Base-by-base conservation (phyloP, 1,140 invertebrate species). In the Drosophila kurseongensis region DNA sequence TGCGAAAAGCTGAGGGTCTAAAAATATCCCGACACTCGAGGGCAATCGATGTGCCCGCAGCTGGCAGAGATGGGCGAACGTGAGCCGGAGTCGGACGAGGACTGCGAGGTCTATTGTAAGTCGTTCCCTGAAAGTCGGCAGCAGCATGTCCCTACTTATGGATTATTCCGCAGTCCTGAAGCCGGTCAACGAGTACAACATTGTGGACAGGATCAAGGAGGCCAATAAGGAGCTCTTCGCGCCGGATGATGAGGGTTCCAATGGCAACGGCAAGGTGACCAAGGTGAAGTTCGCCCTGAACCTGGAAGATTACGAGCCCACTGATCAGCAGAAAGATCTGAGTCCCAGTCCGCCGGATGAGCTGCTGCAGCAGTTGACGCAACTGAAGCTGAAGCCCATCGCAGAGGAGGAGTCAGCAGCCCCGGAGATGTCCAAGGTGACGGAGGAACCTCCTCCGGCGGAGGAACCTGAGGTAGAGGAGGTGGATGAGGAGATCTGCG, bases 61-160 rank as follows among this genome's bases (percentile, higher is more conserved):
- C 57, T 52, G 65, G 41, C 86, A 85, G 76, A 91, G 59, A 93
- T 94, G 73, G 95, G 98, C 78, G 97, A 98, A 91, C 98, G 98
- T 91, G 97, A 98, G 90, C 93, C 97, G 40, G 97, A 98, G 92
- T 97, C 97, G 62, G 98, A 98, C 91, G 97, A 98, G 62, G 98
- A 98, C 90, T 98, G 97, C 97, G 98, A 98, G 91, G 91, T 92
- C 55, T 92, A 92, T 67, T 92, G 91, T 92, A 80, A 92, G 71
- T 78, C 14, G 59, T 14, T 57, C 7, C 16, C 9, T 65, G 36
- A 27, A 27, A 8, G 16, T 35, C n/a, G 23, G 14, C n/a, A 56
- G 40, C 51, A 69, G 54, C 41, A 81, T 88, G 84, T 72, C 83
- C 35, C 60, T 89, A 55, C 62, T 89, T 35, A 67, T 84, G 67